Conservation (phyloP, 2,888 invertebrate species). For the Cosmopolites sordidus region DNA sequence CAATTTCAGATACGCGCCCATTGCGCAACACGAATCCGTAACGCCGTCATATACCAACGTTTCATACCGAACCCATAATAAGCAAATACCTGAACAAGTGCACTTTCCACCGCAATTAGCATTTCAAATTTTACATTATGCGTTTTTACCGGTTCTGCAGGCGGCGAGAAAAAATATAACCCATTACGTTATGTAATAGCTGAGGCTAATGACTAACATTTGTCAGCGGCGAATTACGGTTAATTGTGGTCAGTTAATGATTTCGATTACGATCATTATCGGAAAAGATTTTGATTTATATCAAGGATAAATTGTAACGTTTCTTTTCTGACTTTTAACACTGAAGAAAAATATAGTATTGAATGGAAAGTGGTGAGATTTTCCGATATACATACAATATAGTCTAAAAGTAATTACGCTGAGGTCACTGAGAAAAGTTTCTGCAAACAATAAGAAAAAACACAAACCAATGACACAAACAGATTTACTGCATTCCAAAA, state of each 20-base stretch:
- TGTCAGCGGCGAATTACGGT: background rate
- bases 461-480: too few relatives aligned
- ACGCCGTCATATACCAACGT: slow-evolving; percentile 9
- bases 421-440: too few relatives aligned
- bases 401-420: too few relatives aligned
- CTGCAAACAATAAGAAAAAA: too few relatives aligned
- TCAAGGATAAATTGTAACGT: too few relatives aligned
- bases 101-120: slow-evolving; percentile 26
- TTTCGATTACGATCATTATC: background rate
- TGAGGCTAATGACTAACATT: slow-evolving; percentile 15
- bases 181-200: slow-evolving; percentile 12
- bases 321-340: too few relatives aligned
- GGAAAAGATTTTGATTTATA: too few relatives aligned
- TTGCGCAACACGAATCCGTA: background rate
- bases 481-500: too few relatives aligned
- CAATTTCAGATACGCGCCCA: too few relatives aligned
- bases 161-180: slow-evolving; percentile 6
- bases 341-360: too few relatives aligned
- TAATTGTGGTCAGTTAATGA: slow-evolving; percentile 1
- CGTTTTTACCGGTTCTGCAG: slow-evolving; percentile 13
- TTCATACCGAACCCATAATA: slow-evolving; percentile 21
- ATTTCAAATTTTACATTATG: slow-evolving; percentile 19
- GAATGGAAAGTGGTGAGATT: too few relatives aligned
- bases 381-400: too few relatives aligned
- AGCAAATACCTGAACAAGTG: slow-evolving; percentile 24